Percentiles rank a stretch among this genome's conserved stretches.
phyloP scores from a whole-genome alignment of 1,140 invertebrate genomes.

The Meloidogyne exigua region DNA sequence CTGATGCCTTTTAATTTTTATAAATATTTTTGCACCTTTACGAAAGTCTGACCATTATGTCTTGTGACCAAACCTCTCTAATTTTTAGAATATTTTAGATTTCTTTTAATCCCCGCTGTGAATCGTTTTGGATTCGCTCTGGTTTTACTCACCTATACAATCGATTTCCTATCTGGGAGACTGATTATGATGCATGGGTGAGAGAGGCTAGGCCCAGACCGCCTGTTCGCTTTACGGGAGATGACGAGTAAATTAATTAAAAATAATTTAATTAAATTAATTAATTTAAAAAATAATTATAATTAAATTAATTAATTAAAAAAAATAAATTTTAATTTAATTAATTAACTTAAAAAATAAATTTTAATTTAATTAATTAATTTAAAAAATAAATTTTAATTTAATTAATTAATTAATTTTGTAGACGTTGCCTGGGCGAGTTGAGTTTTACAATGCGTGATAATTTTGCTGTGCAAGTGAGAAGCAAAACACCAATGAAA shows the following conservation, averaged over 20 bases:
- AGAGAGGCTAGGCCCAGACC: neutral
- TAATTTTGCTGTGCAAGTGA: conserved; percentile 48
- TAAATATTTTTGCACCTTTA: no score
- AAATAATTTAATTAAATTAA: conserved; percentile 24
- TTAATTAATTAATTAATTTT: conserved; percentile 28
- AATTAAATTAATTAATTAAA: conserved; percentile 22
- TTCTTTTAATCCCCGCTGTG: conserved; percentile 42
- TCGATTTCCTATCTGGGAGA: conserved; percentile 25
- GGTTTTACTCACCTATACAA: conserved; percentile 53
- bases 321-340: conserved; percentile 5
- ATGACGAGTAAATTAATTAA: conserved; percentile 43
- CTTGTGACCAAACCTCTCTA: no score
- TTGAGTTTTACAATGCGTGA: conserved; percentile 56
- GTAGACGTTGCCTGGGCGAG: conserved; percentile 56
- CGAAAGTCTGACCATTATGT: no score
- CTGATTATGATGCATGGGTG: conserved; percentile 24
- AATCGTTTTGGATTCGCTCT: conserved; percentile 57
- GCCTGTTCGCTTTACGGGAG: conserved; percentile 38
- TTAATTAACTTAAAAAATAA: no score
- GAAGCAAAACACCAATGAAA: conserved; percentile 38
- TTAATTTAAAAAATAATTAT: conserved; percentile 14
- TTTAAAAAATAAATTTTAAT: neutral
- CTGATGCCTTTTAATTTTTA: no score
- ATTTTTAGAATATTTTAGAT: conserved; percentile 23
- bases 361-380: no score